Conservation (phyloP, 2,797 vertebrate genomes). For the Sebastes paucispinis region DNA sequence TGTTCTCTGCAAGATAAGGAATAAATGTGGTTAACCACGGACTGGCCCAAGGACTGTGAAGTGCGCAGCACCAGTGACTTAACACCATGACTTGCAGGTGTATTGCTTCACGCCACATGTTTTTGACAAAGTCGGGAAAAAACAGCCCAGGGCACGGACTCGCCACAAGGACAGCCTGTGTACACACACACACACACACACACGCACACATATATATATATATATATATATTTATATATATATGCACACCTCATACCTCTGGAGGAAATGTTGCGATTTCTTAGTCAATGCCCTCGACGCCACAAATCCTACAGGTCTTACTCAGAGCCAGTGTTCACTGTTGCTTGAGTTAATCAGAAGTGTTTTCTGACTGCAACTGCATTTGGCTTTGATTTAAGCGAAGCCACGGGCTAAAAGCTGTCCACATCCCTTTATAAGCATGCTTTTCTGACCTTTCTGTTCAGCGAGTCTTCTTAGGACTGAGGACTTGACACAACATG, state of each 20-base stretch:
- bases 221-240: background rate
- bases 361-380: conserved; percentile 82
- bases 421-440: conserved; percentile 83
- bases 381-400: conserved; percentile 85
- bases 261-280: conserved; percentile 71
- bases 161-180: conserved; percentile 56
- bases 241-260: conserved; percentile 57
- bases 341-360: conserved; percentile 84
- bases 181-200: background rate
- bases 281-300: conserved; percentile 80
- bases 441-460: conserved; percentile 87
- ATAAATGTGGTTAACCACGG: conserved; percentile 38
- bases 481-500: conserved; percentile 84
- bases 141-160: conserved; percentile 68
- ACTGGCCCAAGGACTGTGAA: conserved; percentile 60
- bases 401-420: conserved; percentile 84
- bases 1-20: conserved; percentile 56
- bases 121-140: conserved; percentile 66
- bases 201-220: background rate
- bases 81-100: conserved; percentile 76
- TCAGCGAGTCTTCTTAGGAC: conserved; percentile 81
- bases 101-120: conserved; percentile 73
- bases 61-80: conserved; percentile 66
- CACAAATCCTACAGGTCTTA: conserved; percentile 78
- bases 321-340: conserved; percentile 81